A percentile compares a stretch with the other conserved stretches of the same genome.
phyloP scores from a whole-genome alignment of 2,888 invertebrate genomes.

The Auanema freiburgensis region DNA sequence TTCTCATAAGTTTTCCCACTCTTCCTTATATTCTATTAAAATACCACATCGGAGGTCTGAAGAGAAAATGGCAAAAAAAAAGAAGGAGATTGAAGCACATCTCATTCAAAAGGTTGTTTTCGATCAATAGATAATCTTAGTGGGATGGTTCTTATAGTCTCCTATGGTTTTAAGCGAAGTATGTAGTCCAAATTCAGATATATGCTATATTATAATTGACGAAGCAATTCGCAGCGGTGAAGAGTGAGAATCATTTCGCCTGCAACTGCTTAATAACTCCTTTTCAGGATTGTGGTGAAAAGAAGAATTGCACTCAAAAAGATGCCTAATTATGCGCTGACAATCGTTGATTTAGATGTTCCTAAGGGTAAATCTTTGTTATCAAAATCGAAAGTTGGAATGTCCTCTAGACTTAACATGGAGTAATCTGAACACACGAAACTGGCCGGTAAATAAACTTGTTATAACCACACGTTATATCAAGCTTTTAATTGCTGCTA shows the following conservation, averaged over 20 bases:
- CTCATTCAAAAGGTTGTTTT: too few relatives aligned
- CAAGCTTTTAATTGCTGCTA: constrained; percentile 30
- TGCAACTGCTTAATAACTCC: neutral
- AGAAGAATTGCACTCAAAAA: neutral
- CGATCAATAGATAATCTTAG: constrained; percentile 1
- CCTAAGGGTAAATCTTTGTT: neutral
- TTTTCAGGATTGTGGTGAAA: neutral
- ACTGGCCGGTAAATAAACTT: constrained; percentile 38
- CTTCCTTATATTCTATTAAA: too few relatives aligned
- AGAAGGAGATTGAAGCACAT: too few relatives aligned
- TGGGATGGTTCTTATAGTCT: too few relatives aligned
- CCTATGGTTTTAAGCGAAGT: constrained; percentile 21
- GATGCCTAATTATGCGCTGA: constrained; percentile 2
- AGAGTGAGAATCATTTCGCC: constrained; percentile 4
- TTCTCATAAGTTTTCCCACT: too few relatives aligned
- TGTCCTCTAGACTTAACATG: constrained; percentile 13
- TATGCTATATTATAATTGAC: constrained; percentile 32
- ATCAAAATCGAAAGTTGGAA: neutral
- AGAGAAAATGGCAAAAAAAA: too few relatives aligned
- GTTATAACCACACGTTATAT: constrained; percentile 35
- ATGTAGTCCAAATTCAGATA: constrained; percentile 24
- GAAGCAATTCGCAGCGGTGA: constrained; percentile 20
- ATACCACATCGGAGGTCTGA: too few relatives aligned
- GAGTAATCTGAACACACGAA: constrained; percentile 21
- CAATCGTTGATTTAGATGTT: neutral